phyloP scores from a whole-genome alignment of 2,888 invertebrate species.

The Chrysolina americana region DNA sequence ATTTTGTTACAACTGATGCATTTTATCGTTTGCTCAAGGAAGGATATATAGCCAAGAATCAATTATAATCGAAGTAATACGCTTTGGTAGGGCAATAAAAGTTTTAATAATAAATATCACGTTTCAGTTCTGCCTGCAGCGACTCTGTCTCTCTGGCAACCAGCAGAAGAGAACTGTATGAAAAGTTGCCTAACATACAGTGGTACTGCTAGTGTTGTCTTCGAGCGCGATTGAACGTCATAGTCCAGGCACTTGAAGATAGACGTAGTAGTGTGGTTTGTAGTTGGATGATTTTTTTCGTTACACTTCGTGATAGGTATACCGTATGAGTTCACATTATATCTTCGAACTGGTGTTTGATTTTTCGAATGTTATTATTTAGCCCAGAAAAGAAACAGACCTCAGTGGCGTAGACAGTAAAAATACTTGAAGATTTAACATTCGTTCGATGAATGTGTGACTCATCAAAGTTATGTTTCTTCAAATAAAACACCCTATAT shows the following conservation, averaged over 20 bases:
- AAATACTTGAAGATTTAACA: too few relatives aligned
- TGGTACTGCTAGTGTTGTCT: background rate
- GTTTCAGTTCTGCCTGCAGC: background rate
- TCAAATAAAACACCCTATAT: too few relatives aligned
- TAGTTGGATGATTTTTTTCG: too few relatives aligned
- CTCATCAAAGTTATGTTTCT: too few relatives aligned
- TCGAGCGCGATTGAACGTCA: background rate
- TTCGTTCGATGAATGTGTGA: too few relatives aligned
- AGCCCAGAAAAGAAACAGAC: too few relatives aligned
- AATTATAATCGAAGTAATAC: background rate
- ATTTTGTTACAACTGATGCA: background rate
- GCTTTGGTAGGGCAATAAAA: background rate
- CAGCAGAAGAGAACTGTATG: background rate
- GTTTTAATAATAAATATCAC: background rate
- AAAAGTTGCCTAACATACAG: conserved; percentile 5
- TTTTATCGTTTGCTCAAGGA: background rate
- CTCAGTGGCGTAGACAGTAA: too few relatives aligned
- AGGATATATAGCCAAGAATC: background rate
- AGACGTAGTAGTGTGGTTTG: too few relatives aligned
- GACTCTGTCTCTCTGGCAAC: background rate
- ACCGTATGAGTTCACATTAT: too few relatives aligned
- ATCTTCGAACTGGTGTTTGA: too few relatives aligned
- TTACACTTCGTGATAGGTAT: too few relatives aligned
- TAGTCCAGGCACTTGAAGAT: background rate
- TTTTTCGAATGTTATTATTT: too few relatives aligned